Percentiles rank a stretch among this genome's conserved stretches.
Evolutionary conservation across 2,113 vertebrate species (phyloP).

Genomic region (Trochalopteron elliotii): DNA sequence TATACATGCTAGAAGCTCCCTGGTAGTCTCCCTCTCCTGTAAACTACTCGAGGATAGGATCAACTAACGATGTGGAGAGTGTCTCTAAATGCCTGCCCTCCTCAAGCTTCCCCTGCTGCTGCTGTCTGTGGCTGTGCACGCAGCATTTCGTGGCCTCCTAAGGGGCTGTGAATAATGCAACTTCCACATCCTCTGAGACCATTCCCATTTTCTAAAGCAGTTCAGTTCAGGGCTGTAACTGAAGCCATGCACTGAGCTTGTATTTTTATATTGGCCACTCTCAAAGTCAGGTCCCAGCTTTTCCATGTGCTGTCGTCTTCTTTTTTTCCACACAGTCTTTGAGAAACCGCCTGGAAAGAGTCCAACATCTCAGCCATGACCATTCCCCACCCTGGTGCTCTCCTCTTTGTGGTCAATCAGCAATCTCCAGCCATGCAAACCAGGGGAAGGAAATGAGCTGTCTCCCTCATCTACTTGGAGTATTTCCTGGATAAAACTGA

Average conservation of each 20-base stretch:
- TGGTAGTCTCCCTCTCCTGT: not conserved
- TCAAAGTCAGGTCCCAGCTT: not conserved
- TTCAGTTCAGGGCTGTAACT: not conserved
- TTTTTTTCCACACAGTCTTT: not conserved
- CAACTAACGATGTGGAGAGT: not conserved
- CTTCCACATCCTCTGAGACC: not conserved
- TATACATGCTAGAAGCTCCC: not conserved
- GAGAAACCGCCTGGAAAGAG: fast-evolving
- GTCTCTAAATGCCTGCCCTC: not conserved
- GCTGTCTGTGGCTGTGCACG: not conserved
- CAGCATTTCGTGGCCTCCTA: not conserved
- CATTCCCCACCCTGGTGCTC: not conserved
- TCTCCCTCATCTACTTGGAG: not conserved
- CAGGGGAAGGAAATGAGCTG: not conserved
- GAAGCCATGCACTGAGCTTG: not conserved
- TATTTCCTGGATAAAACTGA: not conserved
- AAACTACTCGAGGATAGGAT: not conserved
- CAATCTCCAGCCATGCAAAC: not conserved
- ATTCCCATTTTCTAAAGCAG: not conserved
- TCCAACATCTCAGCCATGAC: not conserved
- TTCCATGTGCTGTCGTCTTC: not conserved
- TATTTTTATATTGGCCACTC: not conserved
- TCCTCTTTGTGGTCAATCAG: not conserved
- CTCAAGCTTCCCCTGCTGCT: not conserved
- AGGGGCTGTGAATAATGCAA: not conserved